Conservation (phyloP, 2,888 invertebrate genomes). For the Trissoscelio sp. region DNA sequence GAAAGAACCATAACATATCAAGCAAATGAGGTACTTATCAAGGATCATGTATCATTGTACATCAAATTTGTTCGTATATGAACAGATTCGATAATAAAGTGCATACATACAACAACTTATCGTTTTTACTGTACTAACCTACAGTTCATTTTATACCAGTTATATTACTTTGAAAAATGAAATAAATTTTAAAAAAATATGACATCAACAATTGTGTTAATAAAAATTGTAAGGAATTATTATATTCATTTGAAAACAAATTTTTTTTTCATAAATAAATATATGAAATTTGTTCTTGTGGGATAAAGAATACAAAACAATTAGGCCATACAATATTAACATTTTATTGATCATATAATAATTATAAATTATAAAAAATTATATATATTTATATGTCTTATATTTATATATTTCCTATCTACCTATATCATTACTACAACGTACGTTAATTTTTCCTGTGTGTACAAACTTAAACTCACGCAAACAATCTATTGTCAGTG, state of each 20-base stretch:
- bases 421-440: slow-evolving; percentile 70
- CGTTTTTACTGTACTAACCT: slow-evolving; percentile 1
- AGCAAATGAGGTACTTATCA: slow-evolving; percentile 58
- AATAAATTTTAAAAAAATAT: too few species aligned
- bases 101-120: slow-evolving; percentile 47
- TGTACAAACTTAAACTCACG: slow-evolving; percentile 71
- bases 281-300: neutral
- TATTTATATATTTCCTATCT: slow-evolving; percentile 76
- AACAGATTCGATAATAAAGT: slow-evolving; percentile 66
- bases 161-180: too few species aligned
- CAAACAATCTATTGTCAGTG: slow-evolving; percentile 72
- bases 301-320: slow-evolving; percentile 7
- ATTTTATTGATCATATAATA: slow-evolving; percentile 78
- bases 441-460: slow-evolving; percentile 70
- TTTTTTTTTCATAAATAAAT: neutral
- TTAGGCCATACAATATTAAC: slow-evolving; percentile 78
- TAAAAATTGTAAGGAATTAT: too few species aligned
- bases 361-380: slow-evolving; percentile 81
- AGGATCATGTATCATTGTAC: slow-evolving; percentile 62
- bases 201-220: too few species aligned
- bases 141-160: neutral
- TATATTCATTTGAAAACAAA: neutral
- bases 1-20: slow-evolving; percentile 65
- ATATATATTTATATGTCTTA: slow-evolving; percentile 75
- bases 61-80: slow-evolving; percentile 63